Percentiles rank a stretch among this genome's conserved stretches.
These are phyloP conservation scores for Buceros bicornis DNA, from an alignment of 2,797 vertebrate genomes.

Conservation along the genomic window DNA sequence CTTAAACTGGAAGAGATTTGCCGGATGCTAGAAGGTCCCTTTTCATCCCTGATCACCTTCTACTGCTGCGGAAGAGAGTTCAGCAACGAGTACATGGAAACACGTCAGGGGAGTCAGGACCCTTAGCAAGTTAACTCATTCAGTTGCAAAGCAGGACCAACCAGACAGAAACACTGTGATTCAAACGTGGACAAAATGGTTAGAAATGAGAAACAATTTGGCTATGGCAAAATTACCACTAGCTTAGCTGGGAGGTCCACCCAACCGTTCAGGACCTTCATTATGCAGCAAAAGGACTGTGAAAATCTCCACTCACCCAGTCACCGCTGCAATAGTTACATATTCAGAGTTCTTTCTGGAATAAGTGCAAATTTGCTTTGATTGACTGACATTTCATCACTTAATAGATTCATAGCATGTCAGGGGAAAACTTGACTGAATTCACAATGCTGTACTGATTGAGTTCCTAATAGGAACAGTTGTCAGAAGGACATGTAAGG, in stretches of 20 bases:
- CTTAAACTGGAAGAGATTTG: slow-evolving; percentile 25
- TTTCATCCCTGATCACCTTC: slow-evolving; percentile 6
- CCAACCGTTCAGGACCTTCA: not conserved
- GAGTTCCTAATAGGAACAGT: slow-evolving; percentile 56
- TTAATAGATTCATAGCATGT: slow-evolving; percentile 55
- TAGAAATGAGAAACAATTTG: not conserved
- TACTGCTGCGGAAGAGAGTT: not conserved
- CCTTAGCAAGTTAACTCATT: not conserved
- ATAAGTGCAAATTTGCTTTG: slow-evolving; percentile 51
- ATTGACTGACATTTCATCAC: slow-evolving; percentile 55
- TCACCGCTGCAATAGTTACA: not conserved
- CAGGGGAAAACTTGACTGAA: slow-evolving; percentile 54
- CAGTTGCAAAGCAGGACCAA: not conserved
- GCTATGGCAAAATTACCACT: not conserved
- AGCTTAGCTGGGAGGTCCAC: not conserved
- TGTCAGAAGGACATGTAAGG: slow-evolving; percentile 43
- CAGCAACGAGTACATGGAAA: not conserved
- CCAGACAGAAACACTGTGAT: not conserved
- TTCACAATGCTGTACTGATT: slow-evolving; percentile 44
- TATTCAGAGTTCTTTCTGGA: slow-evolving; percentile 47
- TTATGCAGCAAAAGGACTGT: not conserved
- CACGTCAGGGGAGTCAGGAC: not conserved
- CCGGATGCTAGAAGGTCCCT: not conserved
- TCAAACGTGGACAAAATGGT: not conserved
- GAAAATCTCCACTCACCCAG: not conserved